Conservation (phyloP, 2,113 vertebrate species). For the Burhinus oedicnemus region DNA sequence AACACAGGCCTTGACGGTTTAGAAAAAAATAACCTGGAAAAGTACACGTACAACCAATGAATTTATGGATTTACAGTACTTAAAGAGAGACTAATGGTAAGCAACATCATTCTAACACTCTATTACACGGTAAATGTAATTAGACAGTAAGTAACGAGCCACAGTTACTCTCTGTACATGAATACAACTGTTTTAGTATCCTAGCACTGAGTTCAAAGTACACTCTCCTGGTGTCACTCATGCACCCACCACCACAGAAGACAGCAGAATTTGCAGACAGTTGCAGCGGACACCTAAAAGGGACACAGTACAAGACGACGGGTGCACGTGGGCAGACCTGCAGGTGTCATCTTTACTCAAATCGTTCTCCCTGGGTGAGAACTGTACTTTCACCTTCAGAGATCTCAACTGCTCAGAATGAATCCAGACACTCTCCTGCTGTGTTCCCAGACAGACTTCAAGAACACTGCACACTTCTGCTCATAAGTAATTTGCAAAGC, state of each 20-base stretch:
- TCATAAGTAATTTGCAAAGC: fast-evolving
- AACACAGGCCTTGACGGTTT: background rate
- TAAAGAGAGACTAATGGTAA: background rate
- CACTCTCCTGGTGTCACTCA: background rate
- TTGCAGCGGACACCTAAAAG: background rate
- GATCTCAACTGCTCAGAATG: background rate
- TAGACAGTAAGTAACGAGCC: background rate
- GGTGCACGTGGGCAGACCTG: background rate
- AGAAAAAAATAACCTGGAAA: background rate
- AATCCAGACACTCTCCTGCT: background rate
- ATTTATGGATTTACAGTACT: background rate
- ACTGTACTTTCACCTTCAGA: background rate
- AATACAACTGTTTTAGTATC: background rate
- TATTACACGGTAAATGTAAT: background rate
- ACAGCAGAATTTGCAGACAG: background rate
- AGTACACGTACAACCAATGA: background rate
- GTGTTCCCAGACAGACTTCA: background rate
- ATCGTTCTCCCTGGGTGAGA: background rate
- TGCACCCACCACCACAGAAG: background rate
- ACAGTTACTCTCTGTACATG: background rate
- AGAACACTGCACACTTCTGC: background rate
- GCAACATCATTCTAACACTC: background rate
- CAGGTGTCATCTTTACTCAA: background rate
- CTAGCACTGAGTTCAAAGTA: background rate
- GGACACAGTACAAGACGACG: no score